These are phyloP conservation scores for Trogon surrucura DNA, from an alignment of 2,113 vertebrate genomes.

Conservation along the genomic window DNA sequence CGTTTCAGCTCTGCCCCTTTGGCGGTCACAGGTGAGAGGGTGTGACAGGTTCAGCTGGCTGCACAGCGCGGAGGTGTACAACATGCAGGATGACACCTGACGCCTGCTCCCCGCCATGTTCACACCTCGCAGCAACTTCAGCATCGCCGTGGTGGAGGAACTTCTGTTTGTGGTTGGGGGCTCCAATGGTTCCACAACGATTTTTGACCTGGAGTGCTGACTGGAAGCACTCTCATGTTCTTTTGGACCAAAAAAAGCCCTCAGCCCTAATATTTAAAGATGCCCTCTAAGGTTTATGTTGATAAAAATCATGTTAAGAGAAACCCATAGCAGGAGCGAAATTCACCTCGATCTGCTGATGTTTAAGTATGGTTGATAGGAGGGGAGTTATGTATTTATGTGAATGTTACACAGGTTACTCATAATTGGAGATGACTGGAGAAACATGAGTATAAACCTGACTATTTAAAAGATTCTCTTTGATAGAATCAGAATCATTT, in stretches of 20 bases:
- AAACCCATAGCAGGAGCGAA: background rate
- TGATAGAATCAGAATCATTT: background rate
- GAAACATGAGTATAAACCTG: background rate
- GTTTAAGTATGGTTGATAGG: background rate
- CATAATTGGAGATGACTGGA: background rate
- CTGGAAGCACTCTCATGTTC: background rate
- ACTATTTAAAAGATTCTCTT: background rate
- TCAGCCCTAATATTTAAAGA: background rate
- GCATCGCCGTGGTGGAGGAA: constrained; percentile 82
- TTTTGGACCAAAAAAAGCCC: background rate
- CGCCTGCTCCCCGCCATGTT: constrained; percentile 71
- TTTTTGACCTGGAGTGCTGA: constrained; percentile 74
- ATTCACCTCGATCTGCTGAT: background rate
- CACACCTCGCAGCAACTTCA: constrained; percentile 86
- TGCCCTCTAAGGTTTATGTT: background rate
- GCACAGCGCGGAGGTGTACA: constrained; percentile 78
- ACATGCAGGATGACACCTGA: constrained; percentile 73
- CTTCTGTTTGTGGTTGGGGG: constrained; percentile 79
- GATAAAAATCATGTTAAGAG: background rate
- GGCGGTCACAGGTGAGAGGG: constrained; percentile 77
- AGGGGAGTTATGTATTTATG: background rate
- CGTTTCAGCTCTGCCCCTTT: background rate
- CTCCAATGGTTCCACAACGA: constrained; percentile 79
- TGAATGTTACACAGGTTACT: background rate
- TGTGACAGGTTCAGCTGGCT: constrained; percentile 78